phyloP scores from a whole-genome alignment of 2,797 vertebrate genomes.

The Nannoperca obscura region DNA sequence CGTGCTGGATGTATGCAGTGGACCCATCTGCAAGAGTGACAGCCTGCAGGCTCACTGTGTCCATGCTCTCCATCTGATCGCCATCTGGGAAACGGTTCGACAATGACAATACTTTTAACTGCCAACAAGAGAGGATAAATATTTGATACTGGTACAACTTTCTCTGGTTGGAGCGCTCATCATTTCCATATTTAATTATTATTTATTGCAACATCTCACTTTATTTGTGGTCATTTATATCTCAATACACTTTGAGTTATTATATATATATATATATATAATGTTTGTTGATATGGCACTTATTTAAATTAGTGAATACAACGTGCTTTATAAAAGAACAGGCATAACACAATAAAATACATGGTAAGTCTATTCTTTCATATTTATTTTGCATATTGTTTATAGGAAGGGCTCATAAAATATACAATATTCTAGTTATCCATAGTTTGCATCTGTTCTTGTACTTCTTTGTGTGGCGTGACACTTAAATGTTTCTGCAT shows the following conservation, averaged over 20 bases:
- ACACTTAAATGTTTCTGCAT: background rate
- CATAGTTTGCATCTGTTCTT: background rate
- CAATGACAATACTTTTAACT: background rate
- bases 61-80: conserved; percentile 96
- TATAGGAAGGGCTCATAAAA: background rate
- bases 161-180: background rate
- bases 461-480: background rate
- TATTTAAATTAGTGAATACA: background rate
- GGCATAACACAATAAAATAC: background rate
- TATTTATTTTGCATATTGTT: background rate
- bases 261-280: background rate
- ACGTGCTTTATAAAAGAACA: background rate
- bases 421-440: background rate
- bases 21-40: conserved; percentile 98
- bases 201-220: background rate
- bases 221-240: background rate
- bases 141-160: background rate
- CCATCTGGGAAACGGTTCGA: conserved; percentile 84
- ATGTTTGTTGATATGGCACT: background rate
- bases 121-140: background rate
- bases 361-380: background rate
- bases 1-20: conserved; percentile 98
- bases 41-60: conserved; percentile 97
- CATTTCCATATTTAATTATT: background rate
- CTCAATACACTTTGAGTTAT: background rate